Evolutionary conservation across 2,888 invertebrate species (phyloP).

Genomic region (Galeopsomyia nigrocyanea): DNA sequence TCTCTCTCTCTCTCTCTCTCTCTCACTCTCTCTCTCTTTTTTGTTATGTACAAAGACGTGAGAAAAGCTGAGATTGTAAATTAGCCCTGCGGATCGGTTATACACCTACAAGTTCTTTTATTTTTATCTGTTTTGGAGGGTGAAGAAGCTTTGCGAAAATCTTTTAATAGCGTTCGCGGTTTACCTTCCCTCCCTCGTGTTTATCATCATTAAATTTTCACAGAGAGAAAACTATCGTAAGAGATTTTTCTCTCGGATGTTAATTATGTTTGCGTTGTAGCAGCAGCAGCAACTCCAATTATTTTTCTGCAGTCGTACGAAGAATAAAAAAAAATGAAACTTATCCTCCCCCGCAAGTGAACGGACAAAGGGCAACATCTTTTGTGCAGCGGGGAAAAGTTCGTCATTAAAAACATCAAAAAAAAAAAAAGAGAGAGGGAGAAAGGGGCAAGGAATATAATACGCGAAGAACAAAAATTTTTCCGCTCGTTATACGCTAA

Average conservation of each 20-base stretch:
- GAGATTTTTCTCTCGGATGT: slow-evolving; percentile 4
- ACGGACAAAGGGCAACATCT: slow-evolving; percentile 25
- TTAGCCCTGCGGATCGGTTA: too few species aligned
- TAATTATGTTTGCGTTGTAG: slow-evolving; percentile 40
- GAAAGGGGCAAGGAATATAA: too few species aligned
- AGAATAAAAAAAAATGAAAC: not conserved
- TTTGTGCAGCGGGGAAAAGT: slow-evolving; percentile 16
- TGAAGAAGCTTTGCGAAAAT: too few species aligned
- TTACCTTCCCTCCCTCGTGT: not conserved
- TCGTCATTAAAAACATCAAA: slow-evolving; percentile 49
- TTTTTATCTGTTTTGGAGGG: too few species aligned
- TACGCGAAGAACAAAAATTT: too few species aligned
- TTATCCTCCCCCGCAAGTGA: not conserved
- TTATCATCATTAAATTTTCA: not conserved
- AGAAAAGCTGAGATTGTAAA: too few species aligned
- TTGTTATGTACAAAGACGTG: too few species aligned
- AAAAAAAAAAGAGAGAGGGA: not conserved
- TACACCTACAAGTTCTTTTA: too few species aligned
- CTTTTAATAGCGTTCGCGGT: too few species aligned
- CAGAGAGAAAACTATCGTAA: not conserved
- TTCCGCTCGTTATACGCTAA: slow-evolving; percentile 8
- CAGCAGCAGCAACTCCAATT: slow-evolving; percentile 30
- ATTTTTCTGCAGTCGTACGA: slow-evolving; percentile 38
- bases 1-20: too few species aligned
- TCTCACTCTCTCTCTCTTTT: too few species aligned